Base-by-base conservation (phyloP, 2,888 invertebrate species). In the Temnothorax ravouxi region DNA sequence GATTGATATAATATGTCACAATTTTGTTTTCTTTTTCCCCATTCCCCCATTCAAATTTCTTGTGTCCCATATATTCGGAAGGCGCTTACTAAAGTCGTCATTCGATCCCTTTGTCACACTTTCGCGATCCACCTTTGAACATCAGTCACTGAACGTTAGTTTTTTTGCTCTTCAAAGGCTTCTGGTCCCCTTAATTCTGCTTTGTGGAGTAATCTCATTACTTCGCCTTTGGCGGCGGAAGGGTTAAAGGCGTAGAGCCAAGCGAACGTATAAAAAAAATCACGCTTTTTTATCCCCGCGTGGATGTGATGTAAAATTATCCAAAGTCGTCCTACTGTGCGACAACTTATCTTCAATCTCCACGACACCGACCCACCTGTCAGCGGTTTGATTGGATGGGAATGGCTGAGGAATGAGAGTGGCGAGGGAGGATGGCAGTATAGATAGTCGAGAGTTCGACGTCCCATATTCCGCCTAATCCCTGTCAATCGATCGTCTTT, bases 401-500 rank as follows among this genome's bases (percentile, higher is more conserved):
- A n/a, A 34, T 3, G 29, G 44, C 44, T 69, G 66, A 50, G 69
- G 13, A 71, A 76, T 29, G 50, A 61, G 34, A n/a, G 54, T n/a
- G 44, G 38, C 56, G 41, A n/a, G 69, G 52, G 18, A 29, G 74
- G 29, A 25, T 34, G 18, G 34, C 18, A n/a, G 15, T 54, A 82
- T 54, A 82, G 62, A 82, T 87, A 91, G 88, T 92, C 90, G 89
- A 90, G 90, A 91, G 92, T 93, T 93, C 92, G 93, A 93, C 90
- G 93, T 93, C 90, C 92, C 91, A 93, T 91, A 92, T 93, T 93
- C 88, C 89, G 87, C 86, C 87, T 88, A 89, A 87, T 88, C 87
- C 89, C 84, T 87, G 83, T 76, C 86, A 88, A 71, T 86, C 21
- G 47, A 64, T 76, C 84, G 88, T 81, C 86, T 84, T 66, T 85